Percentiles rank a stretch among this genome's conserved stretches.
phyloP scores from a whole-genome alignment of 1,140 invertebrate species.

The Diorhabda carinulata region DNA sequence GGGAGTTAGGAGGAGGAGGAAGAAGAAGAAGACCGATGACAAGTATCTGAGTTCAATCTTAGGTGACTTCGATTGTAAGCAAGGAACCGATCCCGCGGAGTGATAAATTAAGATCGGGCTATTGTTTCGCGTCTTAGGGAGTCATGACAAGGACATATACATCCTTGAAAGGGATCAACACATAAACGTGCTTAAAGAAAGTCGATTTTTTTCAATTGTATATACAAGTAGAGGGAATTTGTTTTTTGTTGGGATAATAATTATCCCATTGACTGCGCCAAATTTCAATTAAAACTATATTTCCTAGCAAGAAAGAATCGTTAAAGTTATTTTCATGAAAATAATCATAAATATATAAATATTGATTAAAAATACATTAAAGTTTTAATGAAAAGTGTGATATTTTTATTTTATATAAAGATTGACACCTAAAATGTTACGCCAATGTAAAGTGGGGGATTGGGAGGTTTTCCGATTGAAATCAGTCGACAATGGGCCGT shows the following conservation, averaged over 20 bases:
- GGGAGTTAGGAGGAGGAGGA: constrained; percentile 25
- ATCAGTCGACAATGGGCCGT: constrained; percentile 34
- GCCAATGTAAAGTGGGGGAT: not conserved
- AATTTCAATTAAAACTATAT: too few species aligned
- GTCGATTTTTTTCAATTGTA: too few species aligned
- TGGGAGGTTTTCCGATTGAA: constrained; percentile 36
- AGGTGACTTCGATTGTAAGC: constrained; percentile 38
- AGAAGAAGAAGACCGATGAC: constrained; percentile 37
- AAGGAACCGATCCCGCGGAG: constrained; percentile 39
- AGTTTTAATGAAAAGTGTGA: too few species aligned
- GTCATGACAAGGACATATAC: constrained; percentile 39
- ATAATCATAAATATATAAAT: too few species aligned
- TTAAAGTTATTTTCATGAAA: too few species aligned
- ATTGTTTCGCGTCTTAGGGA: constrained; percentile 39
- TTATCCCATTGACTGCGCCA: too few species aligned
- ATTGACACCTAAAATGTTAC: too few species aligned
- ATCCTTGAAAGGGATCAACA: not conserved
- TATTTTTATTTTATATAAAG: too few species aligned
- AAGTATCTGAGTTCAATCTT: constrained; percentile 40
- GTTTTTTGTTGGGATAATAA: too few species aligned
- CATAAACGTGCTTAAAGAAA: not conserved
- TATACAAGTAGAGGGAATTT: too few species aligned
- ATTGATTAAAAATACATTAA: too few species aligned
- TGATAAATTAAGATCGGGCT: constrained; percentile 40
- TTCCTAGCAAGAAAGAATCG: too few species aligned